Evolutionary conservation across 1,140 invertebrate genomes (phyloP), one percentile per base, ranked within the genome.

Genomic region (Portunus trituberculatus): DNA sequence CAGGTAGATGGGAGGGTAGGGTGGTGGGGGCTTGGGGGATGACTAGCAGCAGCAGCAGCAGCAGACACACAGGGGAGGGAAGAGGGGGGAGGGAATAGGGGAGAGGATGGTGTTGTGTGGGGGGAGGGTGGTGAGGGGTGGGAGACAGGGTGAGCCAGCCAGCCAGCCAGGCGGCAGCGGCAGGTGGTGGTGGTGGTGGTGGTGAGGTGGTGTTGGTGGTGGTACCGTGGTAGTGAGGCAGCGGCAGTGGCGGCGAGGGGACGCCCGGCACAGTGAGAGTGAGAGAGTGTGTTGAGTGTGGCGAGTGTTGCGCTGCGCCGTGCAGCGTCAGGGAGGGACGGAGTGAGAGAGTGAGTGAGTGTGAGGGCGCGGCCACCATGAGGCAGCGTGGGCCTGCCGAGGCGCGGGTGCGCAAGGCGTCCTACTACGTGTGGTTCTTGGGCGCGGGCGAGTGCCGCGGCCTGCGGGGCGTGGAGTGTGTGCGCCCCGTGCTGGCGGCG

Each of bases 371-470:
- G 1, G 67, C 67, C 12, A 25, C 67, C 1, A 88, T 39, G 86
- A 29, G 86, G 45, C 32, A 46, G 86, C 67, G 67, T 25, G 25
- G 67, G 12, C 20, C n/a, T 7, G 28, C 28, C 2, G 86, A 32
- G 28, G 28, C 16, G 28, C 4, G 31, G 97, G 98, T 99, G 96
- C 99, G 99, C 97, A 99, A 99, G 97, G 98, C 99, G 87, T 99
- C 99, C 52, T 99, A 99, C 97, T 99, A 99, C 97, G 99, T 99
- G 87, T 99, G 99, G 98, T 99, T 99, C 97, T 97, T 99, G 96
- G 99, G 99, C 31, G 99, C 99, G 96, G 98, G 99, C 97, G 99
- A 99, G 97, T 98, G 98, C 48, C 98, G 98, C 96, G 99, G 99
- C 25, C 97, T 99, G 95, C 97, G 99, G 20, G 98, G 99, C 88